Conservation (phyloP, 2,888 invertebrate species). For the Nomada flava region DNA sequence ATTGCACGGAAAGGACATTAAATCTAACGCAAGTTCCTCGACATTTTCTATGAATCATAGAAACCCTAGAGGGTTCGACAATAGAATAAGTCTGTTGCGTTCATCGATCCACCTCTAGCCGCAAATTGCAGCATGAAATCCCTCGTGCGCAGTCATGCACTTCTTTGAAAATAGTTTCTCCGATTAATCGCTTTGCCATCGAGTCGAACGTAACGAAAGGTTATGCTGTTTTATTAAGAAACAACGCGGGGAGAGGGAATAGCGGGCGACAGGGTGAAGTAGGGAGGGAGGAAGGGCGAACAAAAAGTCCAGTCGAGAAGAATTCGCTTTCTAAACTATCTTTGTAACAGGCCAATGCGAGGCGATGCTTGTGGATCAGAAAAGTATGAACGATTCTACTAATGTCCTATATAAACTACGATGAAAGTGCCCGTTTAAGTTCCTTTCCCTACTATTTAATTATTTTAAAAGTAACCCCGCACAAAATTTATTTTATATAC, state of each 20-base stretch:
- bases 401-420: background rate
- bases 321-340: conserved; percentile 51
- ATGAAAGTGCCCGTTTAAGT: background rate
- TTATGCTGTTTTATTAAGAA: conserved; percentile 42
- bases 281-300: background rate
- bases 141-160: conserved; percentile 49
- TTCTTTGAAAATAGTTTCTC: conserved; percentile 55
- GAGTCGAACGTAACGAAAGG: conserved; percentile 43
- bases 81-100: conserved; percentile 32
- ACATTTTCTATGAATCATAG: conserved; percentile 33
- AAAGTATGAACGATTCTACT: background rate
- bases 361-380: conserved; percentile 9
- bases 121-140: conserved; percentile 51
- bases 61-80: conserved; percentile 14
- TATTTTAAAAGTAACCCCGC: too few species aligned
- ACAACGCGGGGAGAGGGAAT: background rate
- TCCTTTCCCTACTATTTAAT: too few species aligned
- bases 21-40: conserved; percentile 8
- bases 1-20: background rate
- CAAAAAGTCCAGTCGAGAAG: conserved; percentile 37
- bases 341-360: conserved; percentile 23
- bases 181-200: conserved; percentile 50
- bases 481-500: too few species aligned
- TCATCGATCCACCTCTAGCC: conserved; percentile 25
- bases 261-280: too few species aligned